These are phyloP conservation scores for Cairina moschata DNA, from an alignment of 2,113 vertebrate genomes.

Conservation along the genomic window DNA sequence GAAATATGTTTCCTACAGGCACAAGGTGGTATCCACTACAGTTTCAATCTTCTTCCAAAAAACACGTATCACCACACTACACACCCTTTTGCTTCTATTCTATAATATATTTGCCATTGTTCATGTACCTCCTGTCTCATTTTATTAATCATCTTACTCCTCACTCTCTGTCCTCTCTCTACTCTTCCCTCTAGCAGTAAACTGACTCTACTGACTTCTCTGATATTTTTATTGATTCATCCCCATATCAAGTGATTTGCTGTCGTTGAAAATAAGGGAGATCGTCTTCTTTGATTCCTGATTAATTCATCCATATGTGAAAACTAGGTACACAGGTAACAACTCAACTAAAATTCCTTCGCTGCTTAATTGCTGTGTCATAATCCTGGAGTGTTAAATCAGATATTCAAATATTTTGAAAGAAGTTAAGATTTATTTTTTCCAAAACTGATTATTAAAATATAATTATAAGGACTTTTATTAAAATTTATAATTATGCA, in stretches of 20 bases:
- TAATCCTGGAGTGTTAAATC: slow-evolving; percentile 13
- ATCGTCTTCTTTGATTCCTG: slow-evolving; percentile 44
- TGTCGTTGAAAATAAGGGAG: slow-evolving; percentile 12
- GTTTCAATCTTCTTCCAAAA: background rate
- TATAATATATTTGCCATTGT: background rate
- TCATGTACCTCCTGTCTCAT: background rate
- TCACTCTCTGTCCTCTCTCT: background rate
- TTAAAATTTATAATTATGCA: background rate
- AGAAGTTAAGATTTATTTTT: background rate
- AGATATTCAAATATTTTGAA: slow-evolving; percentile 16
- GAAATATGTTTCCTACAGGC: background rate
- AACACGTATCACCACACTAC: background rate
- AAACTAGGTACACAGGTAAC: slow-evolving; percentile 34
- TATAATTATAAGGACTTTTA: background rate
- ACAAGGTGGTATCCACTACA: background rate
- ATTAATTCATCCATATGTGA: slow-evolving; percentile 25
- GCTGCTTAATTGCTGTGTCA: background rate
- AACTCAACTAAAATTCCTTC: slow-evolving; percentile 53
- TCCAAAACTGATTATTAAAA: background rate
- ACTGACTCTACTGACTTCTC: background rate
- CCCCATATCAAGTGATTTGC: background rate
- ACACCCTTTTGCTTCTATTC: background rate
- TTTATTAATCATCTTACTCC: background rate
- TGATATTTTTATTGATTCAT: slow-evolving; percentile 26
- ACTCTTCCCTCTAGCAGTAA: background rate